Evolutionary conservation across 92 coral and sea anemone genomes (phyloP).

Genomic region (Desmophyllum pertusum): DNA sequence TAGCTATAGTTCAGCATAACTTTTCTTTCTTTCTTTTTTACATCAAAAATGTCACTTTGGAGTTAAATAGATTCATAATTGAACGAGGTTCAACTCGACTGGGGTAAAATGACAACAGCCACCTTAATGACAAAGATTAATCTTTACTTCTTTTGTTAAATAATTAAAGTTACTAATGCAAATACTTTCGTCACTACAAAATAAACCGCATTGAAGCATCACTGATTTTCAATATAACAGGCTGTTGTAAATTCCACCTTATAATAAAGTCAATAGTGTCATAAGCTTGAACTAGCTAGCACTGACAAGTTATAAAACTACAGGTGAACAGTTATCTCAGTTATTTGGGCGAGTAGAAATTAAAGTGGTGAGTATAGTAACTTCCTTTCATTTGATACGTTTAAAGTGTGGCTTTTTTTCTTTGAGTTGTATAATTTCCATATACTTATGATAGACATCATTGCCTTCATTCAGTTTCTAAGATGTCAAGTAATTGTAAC

Average conservation of each 20-base stretch:
- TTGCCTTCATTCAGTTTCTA: too few relatives aligned
- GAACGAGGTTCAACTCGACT: background rate
- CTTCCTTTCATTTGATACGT: background rate
- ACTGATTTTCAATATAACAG: background rate
- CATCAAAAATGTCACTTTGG: background rate
- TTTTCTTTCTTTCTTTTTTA: background rate
- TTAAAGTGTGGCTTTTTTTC: background rate
- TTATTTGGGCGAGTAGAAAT: background rate
- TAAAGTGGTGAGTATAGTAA: background rate
- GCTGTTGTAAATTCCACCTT: background rate
- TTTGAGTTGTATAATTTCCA: too few relatives aligned
- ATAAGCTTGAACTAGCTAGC: background rate
- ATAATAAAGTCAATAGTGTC: background rate
- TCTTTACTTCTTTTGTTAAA: background rate
- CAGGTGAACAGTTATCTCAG: background rate
- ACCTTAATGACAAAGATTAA: background rate
- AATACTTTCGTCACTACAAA: conserved; percentile 2
- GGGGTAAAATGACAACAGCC: background rate
- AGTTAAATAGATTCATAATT: background rate
- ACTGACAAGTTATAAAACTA: background rate
- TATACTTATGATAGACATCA: too few relatives aligned
- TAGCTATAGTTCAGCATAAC: too few relatives aligned
- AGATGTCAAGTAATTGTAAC: too few relatives aligned
- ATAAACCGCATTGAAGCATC: background rate
- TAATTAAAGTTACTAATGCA: background rate